These are phyloP conservation scores for Pipistrellus nathusii DNA, from an alignment of 2,797 vertebrate genomes.

Conservation along the genomic window DNA sequence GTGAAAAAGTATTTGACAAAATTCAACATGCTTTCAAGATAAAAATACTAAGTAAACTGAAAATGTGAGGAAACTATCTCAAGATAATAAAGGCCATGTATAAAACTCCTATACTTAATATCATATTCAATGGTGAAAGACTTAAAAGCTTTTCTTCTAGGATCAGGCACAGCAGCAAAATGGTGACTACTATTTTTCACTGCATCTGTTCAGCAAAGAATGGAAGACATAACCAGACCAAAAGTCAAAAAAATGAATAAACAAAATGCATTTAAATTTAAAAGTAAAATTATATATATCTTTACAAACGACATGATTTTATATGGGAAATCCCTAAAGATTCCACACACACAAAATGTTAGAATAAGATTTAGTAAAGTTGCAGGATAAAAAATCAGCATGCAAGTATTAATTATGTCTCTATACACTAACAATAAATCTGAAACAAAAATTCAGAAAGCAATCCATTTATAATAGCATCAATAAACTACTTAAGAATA, in stretches of 20 bases:
- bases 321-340: not conserved
- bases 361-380: not conserved
- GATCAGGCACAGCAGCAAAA: not conserved
- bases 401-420: not conserved
- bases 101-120: not conserved
- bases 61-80: not conserved
- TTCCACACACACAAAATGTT: not conserved
- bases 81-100: not conserved
- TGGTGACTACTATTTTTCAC: not conserved
- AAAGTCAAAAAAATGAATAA: not conserved
- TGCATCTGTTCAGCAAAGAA: not conserved
- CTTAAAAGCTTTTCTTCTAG: not conserved
- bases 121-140: not conserved
- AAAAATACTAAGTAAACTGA: not conserved
- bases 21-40: not conserved
- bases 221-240: not conserved
- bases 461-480: not conserved
- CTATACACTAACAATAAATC: not conserved
- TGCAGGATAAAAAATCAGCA: not conserved
- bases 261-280: not conserved
- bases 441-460: not conserved
- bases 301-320: not conserved
- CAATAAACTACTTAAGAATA: not conserved
- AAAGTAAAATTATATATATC: not conserved
- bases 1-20: not conserved